Evolutionary conservation across 2,113 vertebrate species (phyloP).

Genomic region (Mionectes macconnelli): DNA sequence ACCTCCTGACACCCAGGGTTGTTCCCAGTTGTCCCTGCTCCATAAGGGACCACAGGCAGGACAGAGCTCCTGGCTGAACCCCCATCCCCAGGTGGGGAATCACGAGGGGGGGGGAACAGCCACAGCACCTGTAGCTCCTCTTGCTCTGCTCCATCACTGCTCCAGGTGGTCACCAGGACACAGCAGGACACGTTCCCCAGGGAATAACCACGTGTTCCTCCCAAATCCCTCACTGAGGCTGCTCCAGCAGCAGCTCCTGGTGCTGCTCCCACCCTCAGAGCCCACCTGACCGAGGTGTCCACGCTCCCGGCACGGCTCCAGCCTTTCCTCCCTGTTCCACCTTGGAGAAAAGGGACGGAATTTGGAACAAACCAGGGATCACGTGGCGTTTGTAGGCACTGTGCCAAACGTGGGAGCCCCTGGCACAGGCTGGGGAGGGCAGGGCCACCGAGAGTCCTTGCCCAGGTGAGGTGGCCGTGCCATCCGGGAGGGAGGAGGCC

Average conservation of each 20-base stretch:
- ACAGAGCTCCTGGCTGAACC: background rate
- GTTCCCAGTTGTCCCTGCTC: background rate
- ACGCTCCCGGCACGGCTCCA: rapidly evolving
- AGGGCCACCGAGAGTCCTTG: too few species aligned
- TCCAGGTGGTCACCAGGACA: rapidly evolving
- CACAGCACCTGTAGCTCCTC: background rate
- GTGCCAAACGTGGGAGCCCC: background rate
- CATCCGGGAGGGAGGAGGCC: background rate
- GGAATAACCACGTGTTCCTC: background rate
- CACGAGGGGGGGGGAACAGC: background rate
- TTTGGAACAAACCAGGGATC: rapidly evolving
- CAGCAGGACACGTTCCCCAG: background rate
- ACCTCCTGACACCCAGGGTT: rapidly evolving
- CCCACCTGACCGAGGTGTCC: background rate
- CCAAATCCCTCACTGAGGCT: background rate
- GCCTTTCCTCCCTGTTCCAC: background rate
- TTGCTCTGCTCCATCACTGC: background rate
- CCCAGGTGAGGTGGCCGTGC: background rate
- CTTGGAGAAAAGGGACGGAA: background rate
- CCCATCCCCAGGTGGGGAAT: background rate
- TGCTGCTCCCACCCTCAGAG: background rate
- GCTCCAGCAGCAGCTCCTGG: background rate
- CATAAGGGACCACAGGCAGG: rapidly evolving
- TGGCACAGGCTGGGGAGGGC: background rate
- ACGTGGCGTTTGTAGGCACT: rapidly evolving